Base-by-base conservation (phyloP, 2,113 vertebrate species). In the Myotis yumanensis region DNA sequence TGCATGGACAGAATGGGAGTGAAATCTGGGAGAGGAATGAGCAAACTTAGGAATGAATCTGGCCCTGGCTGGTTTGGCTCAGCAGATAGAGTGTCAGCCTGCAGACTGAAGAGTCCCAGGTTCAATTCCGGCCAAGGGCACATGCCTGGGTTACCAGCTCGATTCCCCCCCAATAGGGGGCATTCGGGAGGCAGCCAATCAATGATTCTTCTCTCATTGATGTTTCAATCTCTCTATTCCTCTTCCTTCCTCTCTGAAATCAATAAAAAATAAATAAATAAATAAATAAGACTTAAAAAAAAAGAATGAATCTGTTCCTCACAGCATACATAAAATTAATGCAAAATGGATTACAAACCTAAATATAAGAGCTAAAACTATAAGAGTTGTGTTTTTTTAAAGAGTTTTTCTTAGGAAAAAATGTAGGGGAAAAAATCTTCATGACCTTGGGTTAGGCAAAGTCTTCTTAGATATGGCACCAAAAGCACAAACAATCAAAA, bases 331-430 rank as follows among this genome's bases (percentile, higher is more conserved):
- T 64, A 93, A 43, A 84, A 71, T 54, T 68, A 93, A 94, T 28
- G 66, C 57, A 43, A 84, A 85, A 79, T 37, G 37, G 17, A 57
- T 85, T 62, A 85, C 0, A 73, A 30, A 71, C 5, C 59, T 85
- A 59, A 68, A 73, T 17, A 12, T 75, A 66, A 66, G 28, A 64
- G 68, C 35, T 83, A 92, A 71, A 92, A 62, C 48, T 17, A 11
- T n/a, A 22, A 17, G 48, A 75, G 22, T 57, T 76, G n/a, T n/a
- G n/a, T n/a, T 59, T 59, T 25, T 46, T 46, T 46, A 6, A 40
- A 40, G 40, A 66, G 37, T 69, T 77, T 84, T 94, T 89, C 59
- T 86, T 35, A 85, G 75, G 75, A 85, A 51, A 54, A 94, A 94
- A 94, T 37, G 71, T 1, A 86, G 4, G 4, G 32, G 25, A 68